Evolutionary conservation across 2,797 vertebrate genomes (phyloP).

Genomic region (Paguma larvata): DNA sequence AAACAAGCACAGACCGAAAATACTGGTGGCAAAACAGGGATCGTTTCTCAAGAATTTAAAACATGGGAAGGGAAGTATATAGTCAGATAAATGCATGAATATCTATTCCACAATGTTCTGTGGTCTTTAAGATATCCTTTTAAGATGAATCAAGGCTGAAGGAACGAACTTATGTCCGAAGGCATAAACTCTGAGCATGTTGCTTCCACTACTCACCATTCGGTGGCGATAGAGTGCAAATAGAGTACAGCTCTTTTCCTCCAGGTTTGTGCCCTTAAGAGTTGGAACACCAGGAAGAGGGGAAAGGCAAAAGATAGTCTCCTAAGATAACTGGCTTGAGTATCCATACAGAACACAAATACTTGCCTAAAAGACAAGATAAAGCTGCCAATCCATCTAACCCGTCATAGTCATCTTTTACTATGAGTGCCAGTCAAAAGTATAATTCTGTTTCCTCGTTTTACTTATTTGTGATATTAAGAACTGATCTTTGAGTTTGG

Average conservation of each 20-base stretch:
- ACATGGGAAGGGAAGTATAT: background rate
- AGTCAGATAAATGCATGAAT: slow-evolving; percentile 3
- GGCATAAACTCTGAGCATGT: slow-evolving; percentile 27
- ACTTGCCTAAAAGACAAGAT: background rate
- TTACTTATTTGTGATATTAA: background rate
- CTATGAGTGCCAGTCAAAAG: background rate
- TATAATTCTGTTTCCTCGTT: background rate
- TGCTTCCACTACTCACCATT: background rate
- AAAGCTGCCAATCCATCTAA: background rate
- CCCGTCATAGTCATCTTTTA: background rate
- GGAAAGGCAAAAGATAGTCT: background rate
- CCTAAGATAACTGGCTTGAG: background rate
- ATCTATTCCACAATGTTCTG: background rate
- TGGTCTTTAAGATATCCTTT: slow-evolving; percentile 61
- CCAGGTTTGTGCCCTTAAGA: fast-evolving
- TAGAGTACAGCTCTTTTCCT: background rate
- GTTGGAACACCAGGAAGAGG: fast-evolving
- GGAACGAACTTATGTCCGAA: background rate
- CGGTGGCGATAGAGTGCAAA: slow-evolving; percentile 33
- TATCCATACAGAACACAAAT: background rate
- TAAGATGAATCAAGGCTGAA: slow-evolving; percentile 15
- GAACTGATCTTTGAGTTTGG: background rate
- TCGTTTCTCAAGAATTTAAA: slow-evolving; percentile 21
- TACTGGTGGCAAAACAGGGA: background rate
- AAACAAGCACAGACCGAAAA: slow-evolving; percentile 37